phyloP scores from a whole-genome alignment of 1,140 invertebrate genomes.

The Drosophila albomicans region DNA sequence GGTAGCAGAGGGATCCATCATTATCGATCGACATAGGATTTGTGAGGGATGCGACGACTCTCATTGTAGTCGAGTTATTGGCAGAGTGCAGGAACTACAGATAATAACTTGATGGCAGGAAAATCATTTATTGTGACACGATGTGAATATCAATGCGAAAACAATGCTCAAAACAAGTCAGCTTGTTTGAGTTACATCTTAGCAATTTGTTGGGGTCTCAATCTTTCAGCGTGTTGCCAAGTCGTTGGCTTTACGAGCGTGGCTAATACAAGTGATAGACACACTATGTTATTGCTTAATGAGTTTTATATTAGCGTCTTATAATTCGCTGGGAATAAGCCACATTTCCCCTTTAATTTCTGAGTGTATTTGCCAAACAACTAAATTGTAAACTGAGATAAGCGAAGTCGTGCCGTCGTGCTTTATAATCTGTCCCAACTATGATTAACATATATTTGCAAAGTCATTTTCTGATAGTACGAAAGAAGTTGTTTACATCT shows the following conservation, averaged over 20 bases:
- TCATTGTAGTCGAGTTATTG: neutral
- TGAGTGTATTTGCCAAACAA: slow-evolving; percentile 17
- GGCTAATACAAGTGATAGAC: slow-evolving; percentile 7
- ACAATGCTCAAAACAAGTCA: slow-evolving; percentile 23
- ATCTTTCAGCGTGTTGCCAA: slow-evolving; percentile 28
- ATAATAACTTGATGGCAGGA: slow-evolving; percentile 77
- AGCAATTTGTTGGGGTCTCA: slow-evolving; percentile 4
- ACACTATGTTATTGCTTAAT: slow-evolving; percentile 25
- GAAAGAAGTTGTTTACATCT: slow-evolving; percentile 1
- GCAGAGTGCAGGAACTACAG: slow-evolving; percentile 43
- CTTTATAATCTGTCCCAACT: neutral
- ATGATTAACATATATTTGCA: slow-evolving; percentile 8
- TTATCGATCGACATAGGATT: slow-evolving; percentile 69
- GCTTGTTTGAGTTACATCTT: slow-evolving; percentile 22
- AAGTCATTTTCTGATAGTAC: neutral
- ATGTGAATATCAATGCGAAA: slow-evolving; percentile 43
- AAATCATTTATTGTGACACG: slow-evolving; percentile 82
- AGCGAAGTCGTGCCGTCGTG: neutral
- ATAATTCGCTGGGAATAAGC: slow-evolving; percentile 32
- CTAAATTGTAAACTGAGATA: slow-evolving; percentile 17
- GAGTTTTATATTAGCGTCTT: slow-evolving; percentile 30
- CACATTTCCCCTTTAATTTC: slow-evolving; percentile 24
- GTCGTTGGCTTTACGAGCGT: slow-evolving; percentile 1
- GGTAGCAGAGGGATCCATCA: slow-evolving; percentile 76
- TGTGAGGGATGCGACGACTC: slow-evolving; percentile 40